These are phyloP conservation scores for Phyllostomus hastatus DNA, from an alignment of 2,113 vertebrate genomes.

Conservation along the genomic window DNA sequence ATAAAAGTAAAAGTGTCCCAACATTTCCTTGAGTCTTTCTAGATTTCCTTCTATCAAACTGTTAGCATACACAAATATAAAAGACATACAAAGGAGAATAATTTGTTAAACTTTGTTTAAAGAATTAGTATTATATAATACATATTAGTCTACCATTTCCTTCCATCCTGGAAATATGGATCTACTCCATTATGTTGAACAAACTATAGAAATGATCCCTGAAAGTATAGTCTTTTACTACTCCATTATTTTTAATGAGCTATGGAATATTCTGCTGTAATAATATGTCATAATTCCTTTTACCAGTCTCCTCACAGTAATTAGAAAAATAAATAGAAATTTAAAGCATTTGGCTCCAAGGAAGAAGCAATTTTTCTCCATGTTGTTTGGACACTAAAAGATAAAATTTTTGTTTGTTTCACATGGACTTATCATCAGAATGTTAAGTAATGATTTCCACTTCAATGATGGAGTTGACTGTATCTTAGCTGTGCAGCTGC, in stretches of 20 bases:
- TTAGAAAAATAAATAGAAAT: neutral
- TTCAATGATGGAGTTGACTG: neutral
- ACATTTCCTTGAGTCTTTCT: neutral
- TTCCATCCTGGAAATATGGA: neutral
- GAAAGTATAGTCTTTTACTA: too few species aligned
- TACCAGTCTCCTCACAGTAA: neutral
- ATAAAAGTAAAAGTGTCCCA: neutral
- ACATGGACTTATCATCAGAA: neutral
- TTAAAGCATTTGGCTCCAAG: neutral
- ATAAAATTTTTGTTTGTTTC: neutral
- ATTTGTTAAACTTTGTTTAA: conserved; percentile 26
- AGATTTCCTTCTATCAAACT: neutral
- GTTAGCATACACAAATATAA: neutral
- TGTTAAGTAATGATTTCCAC: neutral
- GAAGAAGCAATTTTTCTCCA: neutral
- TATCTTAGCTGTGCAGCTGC: neutral
- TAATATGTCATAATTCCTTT: neutral
- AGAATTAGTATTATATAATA: neutral
- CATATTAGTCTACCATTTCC: neutral
- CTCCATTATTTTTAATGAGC: conserved; percentile 13
- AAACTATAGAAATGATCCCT: too few species aligned
- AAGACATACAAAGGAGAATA: neutral
- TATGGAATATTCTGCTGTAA: neutral
- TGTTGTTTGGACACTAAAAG: neutral
- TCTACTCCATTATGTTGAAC: neutral